Base-by-base conservation (phyloP, 1,140 invertebrate species). In the Brachionus angularis region DNA sequence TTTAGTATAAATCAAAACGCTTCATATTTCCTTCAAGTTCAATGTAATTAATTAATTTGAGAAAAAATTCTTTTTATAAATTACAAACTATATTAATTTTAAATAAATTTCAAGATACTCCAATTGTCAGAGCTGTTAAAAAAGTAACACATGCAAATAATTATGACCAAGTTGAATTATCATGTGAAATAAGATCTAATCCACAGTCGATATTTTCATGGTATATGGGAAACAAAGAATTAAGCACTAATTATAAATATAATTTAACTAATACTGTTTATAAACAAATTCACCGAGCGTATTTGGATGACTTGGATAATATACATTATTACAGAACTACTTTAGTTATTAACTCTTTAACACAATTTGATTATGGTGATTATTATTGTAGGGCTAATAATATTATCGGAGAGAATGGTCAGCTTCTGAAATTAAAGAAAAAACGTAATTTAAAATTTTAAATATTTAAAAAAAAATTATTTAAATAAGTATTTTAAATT, bases 1-100 rank as follows among this genome's bases (percentile, higher is more conserved):
- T 12, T 27, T 21, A 33, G n/a, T 34, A 18, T 67, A 29, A 4
- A 34, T 29, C 18, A n/a, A 18, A 67, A 67, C 36, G 33, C 47
- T 8, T 47, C 62, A 10, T 67, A 67, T 47, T 67, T 25, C 29
- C 62, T 67, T 50, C 62, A 67, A 67, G 62, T 67, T 27, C 62
- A 67, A 67, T 67, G 62, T 67, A 50, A 67, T 10, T 42, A 42
- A n/a, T n/a, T n/a, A n/a, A 39, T 58, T 58, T 39, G 39, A 58
- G 23, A 16, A 58, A 58, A 58, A 36, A 58, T 39, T 39, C 23
- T 23, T 58, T 58, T 27, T 39, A 29, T 16, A 23, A 18, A 29
- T 58, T 58, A 36, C 23, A 12, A 12, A 21, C 18, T 27, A 23
- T 25, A 29, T 36, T 21, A 18, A 29, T 67, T 67, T 29, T 29